phyloP scores from a whole-genome alignment of 2,113 vertebrate species.

The Poeciliopsis prolifica region DNA sequence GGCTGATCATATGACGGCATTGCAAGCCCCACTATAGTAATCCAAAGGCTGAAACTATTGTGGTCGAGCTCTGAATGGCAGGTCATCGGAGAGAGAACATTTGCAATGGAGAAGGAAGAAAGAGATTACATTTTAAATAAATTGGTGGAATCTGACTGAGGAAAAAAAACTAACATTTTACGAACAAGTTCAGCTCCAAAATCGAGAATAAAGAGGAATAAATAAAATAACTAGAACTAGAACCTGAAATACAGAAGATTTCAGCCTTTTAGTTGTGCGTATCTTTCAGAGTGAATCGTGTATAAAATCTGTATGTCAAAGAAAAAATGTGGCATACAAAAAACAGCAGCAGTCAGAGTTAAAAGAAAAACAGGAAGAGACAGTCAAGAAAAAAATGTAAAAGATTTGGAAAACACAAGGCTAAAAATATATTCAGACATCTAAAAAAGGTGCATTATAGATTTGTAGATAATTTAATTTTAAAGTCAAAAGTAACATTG shows the following conservation, averaged over 20 bases:
- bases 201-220: no score
- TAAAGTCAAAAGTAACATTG: background rate
- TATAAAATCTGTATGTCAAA: no score
- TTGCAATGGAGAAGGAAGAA: background rate
- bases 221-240: no score
- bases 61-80: conserved; percentile 38
- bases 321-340: background rate
- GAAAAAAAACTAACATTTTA: background rate
- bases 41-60: conserved; percentile 56
- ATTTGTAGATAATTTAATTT: background rate
- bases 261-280: no score
- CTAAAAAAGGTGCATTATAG: background rate
- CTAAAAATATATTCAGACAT: background rate
- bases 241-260: no score
- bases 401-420: background rate
- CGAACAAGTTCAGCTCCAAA: no score
- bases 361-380: background rate
- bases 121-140: conserved; percentile 8
- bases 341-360: background rate
- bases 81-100: conserved; percentile 9
- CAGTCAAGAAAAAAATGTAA: background rate
- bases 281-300: no score
- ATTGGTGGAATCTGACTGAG: background rate
- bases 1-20: conserved; percentile 57
- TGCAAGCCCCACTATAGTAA: conserved; percentile 59